These are phyloP conservation scores for Nomada fucata DNA, from an alignment of 2,888 invertebrate species.

Conservation along the genomic window DNA sequence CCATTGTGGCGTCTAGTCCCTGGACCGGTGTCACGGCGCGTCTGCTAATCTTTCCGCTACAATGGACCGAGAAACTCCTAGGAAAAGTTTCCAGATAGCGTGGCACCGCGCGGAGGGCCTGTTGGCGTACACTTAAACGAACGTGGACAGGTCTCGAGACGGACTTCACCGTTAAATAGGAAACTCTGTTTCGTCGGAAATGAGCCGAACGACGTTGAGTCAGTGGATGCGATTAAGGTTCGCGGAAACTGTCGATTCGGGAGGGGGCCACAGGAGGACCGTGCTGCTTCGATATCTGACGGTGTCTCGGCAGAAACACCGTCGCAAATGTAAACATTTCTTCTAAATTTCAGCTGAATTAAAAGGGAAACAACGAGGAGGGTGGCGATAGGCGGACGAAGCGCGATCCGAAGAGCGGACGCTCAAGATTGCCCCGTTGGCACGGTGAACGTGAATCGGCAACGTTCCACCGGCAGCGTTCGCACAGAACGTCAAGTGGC, in stretches of 20 bases:
- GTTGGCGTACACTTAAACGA: slow-evolving; percentile 70
- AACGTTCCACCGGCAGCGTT: slow-evolving; percentile 8
- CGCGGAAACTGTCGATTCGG: too few species aligned
- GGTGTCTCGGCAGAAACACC: too few species aligned
- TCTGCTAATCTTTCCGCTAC: slow-evolving; percentile 53
- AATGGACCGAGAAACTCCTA: slow-evolving; percentile 36
- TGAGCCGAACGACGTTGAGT: background rate
- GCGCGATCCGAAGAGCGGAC: slow-evolving; percentile 3
- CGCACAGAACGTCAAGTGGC: slow-evolving; percentile 38
- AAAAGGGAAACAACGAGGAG: background rate
- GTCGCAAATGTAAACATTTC: too few species aligned
- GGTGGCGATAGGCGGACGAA: slow-evolving; percentile 7
- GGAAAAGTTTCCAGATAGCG: slow-evolving; percentile 65
- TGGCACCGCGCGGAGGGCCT: slow-evolving; percentile 40
- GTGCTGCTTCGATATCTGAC: too few species aligned
- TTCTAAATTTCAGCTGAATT: background rate
- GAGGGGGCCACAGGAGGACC: too few species aligned
- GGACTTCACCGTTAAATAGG: background rate
- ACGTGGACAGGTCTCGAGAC: slow-evolving; percentile 38
- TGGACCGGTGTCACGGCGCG: slow-evolving; percentile 16
- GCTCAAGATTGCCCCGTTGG: slow-evolving; percentile 23
- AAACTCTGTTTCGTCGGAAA: background rate
- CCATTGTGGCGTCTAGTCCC: slow-evolving; percentile 47
- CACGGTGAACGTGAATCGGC: slow-evolving; percentile 29
- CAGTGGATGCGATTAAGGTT: background rate